Percentiles rank a stretch among this genome's conserved stretches.
phyloP scores from a whole-genome alignment of 2,888 invertebrate species.

The Noctua fimbriata region DNA sequence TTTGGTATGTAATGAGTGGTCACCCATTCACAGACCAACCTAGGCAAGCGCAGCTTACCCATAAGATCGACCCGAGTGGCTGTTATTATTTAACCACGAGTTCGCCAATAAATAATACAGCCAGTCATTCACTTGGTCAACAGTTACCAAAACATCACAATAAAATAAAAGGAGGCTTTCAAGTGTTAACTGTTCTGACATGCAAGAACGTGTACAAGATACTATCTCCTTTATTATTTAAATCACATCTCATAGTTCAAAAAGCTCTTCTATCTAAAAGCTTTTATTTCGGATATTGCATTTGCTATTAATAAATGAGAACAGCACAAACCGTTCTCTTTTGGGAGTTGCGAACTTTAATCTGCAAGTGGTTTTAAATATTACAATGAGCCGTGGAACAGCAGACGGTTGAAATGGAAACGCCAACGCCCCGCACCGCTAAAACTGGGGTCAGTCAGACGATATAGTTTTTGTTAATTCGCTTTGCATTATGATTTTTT shows the following conservation, averaged over 20 bases:
- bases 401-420: conserved; percentile 47
- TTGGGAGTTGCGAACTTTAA: conserved; percentile 59
- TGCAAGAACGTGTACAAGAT: neutral
- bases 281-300: conserved; percentile 48
- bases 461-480: conserved; percentile 46
- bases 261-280: conserved; percentile 14
- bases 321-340: conserved; percentile 49
- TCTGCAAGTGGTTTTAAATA: conserved; percentile 59
- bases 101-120: neutral
- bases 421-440: conserved; percentile 30
- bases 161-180: neutral
- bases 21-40: too few species aligned
- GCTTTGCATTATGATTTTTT: conserved; percentile 37
- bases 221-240: conserved; percentile 16
- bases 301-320: conserved; percentile 49
- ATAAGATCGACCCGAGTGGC: too few species aligned
- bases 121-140: neutral
- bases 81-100: neutral
- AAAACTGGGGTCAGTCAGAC: conserved; percentile 6
- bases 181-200: neutral
- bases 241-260: conserved; percentile 9
- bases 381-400: conserved; percentile 53
- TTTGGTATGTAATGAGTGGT: too few species aligned
- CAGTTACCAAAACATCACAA: neutral
- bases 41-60: too few species aligned